These are phyloP conservation scores for Mesocricetus auratus DNA, from an alignment of 2,113 vertebrate species.

Conservation along the genomic window DNA sequence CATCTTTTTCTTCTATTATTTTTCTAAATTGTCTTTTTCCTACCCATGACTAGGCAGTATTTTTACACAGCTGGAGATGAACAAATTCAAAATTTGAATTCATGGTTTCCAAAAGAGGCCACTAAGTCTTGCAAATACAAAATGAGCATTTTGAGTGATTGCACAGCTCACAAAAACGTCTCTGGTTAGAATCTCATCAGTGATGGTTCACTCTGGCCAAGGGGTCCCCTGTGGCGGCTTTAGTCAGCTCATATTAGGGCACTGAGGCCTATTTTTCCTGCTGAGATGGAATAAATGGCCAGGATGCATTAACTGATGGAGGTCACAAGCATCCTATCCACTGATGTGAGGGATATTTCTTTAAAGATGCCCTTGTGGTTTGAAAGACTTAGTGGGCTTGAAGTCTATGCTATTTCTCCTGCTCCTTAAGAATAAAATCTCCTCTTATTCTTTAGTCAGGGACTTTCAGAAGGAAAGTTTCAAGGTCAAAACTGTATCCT, in stretches of 20 bases:
- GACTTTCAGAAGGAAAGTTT: slow-evolving; percentile 42
- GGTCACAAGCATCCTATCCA: slow-evolving; percentile 38
- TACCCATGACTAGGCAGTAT: slow-evolving; percentile 74
- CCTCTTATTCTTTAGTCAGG: neutral
- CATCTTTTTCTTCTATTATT: slow-evolving; percentile 63
- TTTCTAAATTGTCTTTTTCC: slow-evolving; percentile 76
- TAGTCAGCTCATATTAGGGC: slow-evolving; percentile 41
- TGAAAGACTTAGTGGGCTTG: slow-evolving; percentile 40
- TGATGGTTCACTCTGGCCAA: slow-evolving; percentile 51
- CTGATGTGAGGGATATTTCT: slow-evolving; percentile 55
- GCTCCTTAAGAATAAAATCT: slow-evolving; percentile 1
- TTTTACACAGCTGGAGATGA: slow-evolving; percentile 81
- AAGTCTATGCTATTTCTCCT: neutral
- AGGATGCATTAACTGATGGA: slow-evolving; percentile 60
- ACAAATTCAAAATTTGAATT: slow-evolving; percentile 75
- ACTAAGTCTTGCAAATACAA: slow-evolving; percentile 71
- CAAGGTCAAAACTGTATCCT: slow-evolving; percentile 55
- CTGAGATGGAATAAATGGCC: slow-evolving; percentile 66
- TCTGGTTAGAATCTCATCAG: slow-evolving; percentile 70
- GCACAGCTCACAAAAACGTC: slow-evolving; percentile 67
- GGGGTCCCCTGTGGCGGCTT: slow-evolving; percentile 57
- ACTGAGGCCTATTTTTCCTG: slow-evolving; percentile 54
- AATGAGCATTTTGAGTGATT: slow-evolving; percentile 75
- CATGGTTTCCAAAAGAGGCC: slow-evolving; percentile 71
- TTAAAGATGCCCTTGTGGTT: slow-evolving; percentile 46